Conservation (phyloP, 2,797 vertebrate genomes). For the Megaceryle alcyon region DNA sequence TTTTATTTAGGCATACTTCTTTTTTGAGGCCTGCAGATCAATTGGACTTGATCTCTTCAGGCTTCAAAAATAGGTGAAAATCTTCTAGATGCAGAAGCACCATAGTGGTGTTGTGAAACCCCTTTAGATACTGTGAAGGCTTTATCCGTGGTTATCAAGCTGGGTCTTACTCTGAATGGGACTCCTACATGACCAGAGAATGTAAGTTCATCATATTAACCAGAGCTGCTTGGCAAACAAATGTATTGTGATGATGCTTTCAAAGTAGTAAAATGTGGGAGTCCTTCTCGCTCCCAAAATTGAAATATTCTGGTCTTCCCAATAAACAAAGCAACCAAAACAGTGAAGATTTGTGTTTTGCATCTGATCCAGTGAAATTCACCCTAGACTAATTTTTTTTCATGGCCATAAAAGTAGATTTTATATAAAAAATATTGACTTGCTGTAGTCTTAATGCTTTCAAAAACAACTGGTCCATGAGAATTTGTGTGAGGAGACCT, state of each 20-base stretch:
- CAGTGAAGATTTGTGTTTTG: not conserved
- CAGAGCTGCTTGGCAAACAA: not conserved
- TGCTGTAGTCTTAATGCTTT: not conserved
- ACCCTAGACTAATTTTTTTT: not conserved
- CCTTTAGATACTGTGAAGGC: not conserved
- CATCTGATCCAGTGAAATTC: not conserved
- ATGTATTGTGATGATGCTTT: not conserved
- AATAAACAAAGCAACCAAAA: not conserved
- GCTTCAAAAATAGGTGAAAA: slow-evolving; percentile 39
- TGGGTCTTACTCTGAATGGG: not conserved
- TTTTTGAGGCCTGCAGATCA: slow-evolving; percentile 16
- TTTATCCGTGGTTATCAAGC: not conserved
- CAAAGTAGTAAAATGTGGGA: not conserved
- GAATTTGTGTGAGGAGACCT: not conserved
- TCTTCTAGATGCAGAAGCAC: not conserved
- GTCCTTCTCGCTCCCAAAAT: not conserved
- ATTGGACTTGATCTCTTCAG: slow-evolving; percentile 17
- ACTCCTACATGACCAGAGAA: not conserved
- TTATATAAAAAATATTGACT: not conserved
- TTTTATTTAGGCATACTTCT: not conserved
- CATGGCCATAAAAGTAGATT: not conserved
- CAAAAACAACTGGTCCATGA: not conserved
- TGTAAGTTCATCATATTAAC: not conserved
- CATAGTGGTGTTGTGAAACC: not conserved
- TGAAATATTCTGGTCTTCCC: not conserved